Conservation (phyloP, 92 coral and sea anemone species). For the Hydrozoanthus gracilis region DNA sequence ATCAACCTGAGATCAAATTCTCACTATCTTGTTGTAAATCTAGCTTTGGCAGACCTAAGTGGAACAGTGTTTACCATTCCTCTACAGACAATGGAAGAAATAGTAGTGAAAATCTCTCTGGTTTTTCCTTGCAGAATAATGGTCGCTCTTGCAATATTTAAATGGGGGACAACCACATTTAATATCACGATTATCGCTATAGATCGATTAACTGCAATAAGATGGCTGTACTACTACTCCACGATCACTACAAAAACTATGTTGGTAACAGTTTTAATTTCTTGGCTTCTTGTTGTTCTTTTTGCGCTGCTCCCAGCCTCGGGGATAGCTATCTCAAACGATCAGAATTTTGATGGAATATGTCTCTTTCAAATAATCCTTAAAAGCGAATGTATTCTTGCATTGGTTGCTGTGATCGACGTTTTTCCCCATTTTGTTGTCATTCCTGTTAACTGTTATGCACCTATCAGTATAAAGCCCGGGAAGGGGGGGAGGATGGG, state of each 20-base stretch:
- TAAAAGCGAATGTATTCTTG: conserved; percentile 6
- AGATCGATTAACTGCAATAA: conserved; percentile 58
- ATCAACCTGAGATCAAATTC: conserved; percentile 28
- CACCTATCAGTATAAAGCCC: too few relatives aligned
- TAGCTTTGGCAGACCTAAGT: conserved; percentile 58
- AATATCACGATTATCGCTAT: conserved; percentile 51
- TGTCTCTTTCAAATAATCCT: too few relatives aligned
- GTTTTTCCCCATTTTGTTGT: conserved; percentile 21
- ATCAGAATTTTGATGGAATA: too few relatives aligned
- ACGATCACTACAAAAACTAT: conserved; percentile 38
- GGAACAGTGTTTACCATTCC: conserved; percentile 55
- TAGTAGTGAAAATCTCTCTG: background rate
- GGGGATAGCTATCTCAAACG: conserved; percentile 43
- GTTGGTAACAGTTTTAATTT: too few relatives aligned
- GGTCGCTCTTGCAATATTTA: conserved; percentile 47
- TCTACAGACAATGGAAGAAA: conserved; percentile 33
- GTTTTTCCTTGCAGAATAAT: conserved; percentile 6
- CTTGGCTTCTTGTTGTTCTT: background rate
- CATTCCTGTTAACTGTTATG: too few relatives aligned
- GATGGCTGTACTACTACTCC: too few relatives aligned
- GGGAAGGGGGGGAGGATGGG: too few relatives aligned
- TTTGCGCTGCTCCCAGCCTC: too few relatives aligned
- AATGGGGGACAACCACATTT: conserved; percentile 63
- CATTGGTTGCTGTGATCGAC: too few relatives aligned
- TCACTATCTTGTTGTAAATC: conserved; percentile 34